Percentiles rank a stretch among this genome's conserved stretches.
Conservation (phyloP, 2,797 vertebrate genomes). For the Knipowitschia caucasica region DNA sequence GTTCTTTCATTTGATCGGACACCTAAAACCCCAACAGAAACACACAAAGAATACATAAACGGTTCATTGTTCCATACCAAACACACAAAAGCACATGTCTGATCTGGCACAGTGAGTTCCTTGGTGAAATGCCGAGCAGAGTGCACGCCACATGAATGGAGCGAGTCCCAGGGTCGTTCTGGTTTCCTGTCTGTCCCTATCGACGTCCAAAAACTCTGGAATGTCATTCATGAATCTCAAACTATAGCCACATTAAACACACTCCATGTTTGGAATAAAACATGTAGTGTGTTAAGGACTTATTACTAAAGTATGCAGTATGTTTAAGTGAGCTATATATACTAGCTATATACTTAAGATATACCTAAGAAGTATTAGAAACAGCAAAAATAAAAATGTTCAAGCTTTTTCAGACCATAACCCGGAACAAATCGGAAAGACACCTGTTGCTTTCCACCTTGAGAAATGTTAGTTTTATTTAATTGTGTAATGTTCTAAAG, state of each 20-base stretch:
- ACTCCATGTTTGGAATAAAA: neutral
- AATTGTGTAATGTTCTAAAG: too few species aligned
- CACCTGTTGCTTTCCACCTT: too few species aligned
- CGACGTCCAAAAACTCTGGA: neutral
- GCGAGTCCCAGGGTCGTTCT: neutral
- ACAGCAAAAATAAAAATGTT: too few species aligned
- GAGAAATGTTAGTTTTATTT: too few species aligned
- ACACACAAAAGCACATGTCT: neutral
- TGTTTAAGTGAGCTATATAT: too few species aligned
- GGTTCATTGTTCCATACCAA: neutral
- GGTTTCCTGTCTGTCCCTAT: neutral
- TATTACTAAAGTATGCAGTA: neutral
- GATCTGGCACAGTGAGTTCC: neutral
- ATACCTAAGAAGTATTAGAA: too few species aligned
- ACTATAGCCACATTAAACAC: neutral
- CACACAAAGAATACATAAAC: neutral
- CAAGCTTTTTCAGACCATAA: too few species aligned
- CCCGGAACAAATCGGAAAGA: too few species aligned
- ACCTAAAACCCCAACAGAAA: slow-evolving; percentile 53
- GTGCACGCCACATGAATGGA: slow-evolving; percentile 1
- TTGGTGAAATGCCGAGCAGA: neutral
- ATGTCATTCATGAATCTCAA: neutral
- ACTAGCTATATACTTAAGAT: too few species aligned
- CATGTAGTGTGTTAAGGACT: neutral
- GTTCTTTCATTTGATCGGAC: slow-evolving; percentile 82